Evolutionary conservation across 1,140 invertebrate genomes (phyloP), one percentile per base, ranked within the genome.

Genomic region (Drosophila truncata): DNA sequence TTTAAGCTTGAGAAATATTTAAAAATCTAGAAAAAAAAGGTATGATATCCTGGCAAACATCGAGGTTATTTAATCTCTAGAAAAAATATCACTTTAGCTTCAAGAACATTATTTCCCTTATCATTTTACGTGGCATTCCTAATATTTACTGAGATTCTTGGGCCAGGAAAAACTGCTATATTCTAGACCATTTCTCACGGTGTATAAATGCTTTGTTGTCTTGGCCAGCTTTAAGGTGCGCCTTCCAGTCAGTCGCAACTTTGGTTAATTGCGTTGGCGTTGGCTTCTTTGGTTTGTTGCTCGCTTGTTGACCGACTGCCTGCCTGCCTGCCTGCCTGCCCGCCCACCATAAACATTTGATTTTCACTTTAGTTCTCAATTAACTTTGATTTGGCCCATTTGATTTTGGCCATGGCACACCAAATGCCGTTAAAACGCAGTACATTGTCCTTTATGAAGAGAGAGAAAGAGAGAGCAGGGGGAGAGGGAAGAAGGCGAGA

Each of bases 301-400:
- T 47, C 42, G 71, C 76, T 75, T 50, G 66, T 65, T 60, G 83
- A 49, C 73, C 49, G 27, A 50, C 46, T 2, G 44, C 42, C 61
- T 5, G n/a, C 23, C 42, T 11, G 35, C 2, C 13, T 3, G 11
- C 23, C 44, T 11, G 11, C 23, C 16, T 50, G 64, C 58, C 83
- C 78, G 76, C 70, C 37, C 70, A 65, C 52, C 58, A 63, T 76
- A 65, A 82, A 82, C 84, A 87, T 87, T 87, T 87, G 83, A 87
- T 87, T 87, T 88, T 87, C 84, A 88, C 83, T 87, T 87, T 87
- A 87, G 83, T 87, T 87, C 83, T 87, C 84, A 87, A 87, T 87
- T 87, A 87, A 87, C 80, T 87, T 87, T 87, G 84, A 87, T 87
- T 87, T 87, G 84, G 83, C 63, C 83, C 83, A 87, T 88, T 87